Evolutionary conservation across 37 sponge, comb jelly and placozoan genomes (phyloP), one percentile per base, ranked within the genome.

Genomic region (Aphrocallistes beatrix): DNA sequence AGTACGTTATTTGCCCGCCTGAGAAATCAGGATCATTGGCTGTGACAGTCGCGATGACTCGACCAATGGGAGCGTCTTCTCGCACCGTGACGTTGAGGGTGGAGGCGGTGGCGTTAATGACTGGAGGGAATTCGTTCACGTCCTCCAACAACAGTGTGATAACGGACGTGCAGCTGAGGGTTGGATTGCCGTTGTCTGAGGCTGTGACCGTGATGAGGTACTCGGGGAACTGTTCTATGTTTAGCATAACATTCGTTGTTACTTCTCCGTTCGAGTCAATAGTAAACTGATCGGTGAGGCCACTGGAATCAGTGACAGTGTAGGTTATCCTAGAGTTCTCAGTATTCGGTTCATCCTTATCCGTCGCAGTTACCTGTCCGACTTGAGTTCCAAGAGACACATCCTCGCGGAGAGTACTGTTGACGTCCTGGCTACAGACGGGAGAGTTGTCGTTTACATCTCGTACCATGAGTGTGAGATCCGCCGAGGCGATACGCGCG

Each of bases 121-220:
- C n/a, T 25, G 94, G 94, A 0, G 85, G 36, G 37, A 87, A 88
- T 38, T 93, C 94, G 81, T 93, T 93, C 16, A 88, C 84, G 45
- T 92, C 92, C 28, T 13, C 16, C 16, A 92, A 48, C 23, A 9
- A 51, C 9, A 92, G 40, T 0, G 25, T 9, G n/a, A 90, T 42
- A 23, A 37, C 51, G 23, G 88, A 86, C 17, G 37, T 37, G 30
- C 51, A 81, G 38, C 51, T 38, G 10, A 84, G 40, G 36, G 88
- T 1, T 36, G 88, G 89, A 19, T 38, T 47, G 0, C 86, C 85
- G 23, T 39, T 36, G 47, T 92, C 92, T 13, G 45, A 87, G 17
- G 86, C 92, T 1, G 69, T 86, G 19, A 92, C 88, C 23, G 13
- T 88, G 38, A 90, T 23, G 0, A 39, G 37, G 51, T 91, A 86